Base-by-base conservation (phyloP, 2,797 vertebrate genomes). In the Poecilia picta region DNA sequence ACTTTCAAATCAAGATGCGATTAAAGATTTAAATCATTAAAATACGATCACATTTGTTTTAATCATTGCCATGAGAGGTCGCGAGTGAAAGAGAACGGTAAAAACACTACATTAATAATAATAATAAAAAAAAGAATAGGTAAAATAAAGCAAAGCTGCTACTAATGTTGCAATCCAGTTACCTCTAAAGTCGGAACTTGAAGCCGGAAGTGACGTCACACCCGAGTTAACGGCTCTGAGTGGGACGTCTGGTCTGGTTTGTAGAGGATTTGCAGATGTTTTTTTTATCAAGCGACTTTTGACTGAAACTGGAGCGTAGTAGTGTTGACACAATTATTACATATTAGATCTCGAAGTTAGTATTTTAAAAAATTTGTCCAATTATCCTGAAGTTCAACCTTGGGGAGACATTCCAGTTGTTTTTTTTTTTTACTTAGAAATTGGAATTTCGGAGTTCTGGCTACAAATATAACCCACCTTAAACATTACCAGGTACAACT, bases 1-100 rank as follows among this genome's bases (percentile, higher is more conserved):
- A 0, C 12, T 81, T 88, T 89, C 91, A 89, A 72, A 91, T 81
- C 84, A 90, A 88, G 0, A 39, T 23, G 13, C 7, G 23, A 25
- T n/a, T n/a, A n/a, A n/a, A n/a, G n/a, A n/a, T n/a, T n/a, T n/a
- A 7, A 41, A 20, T 20, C 16, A 11, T n/a, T 55, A n/a, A 12
- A 55, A 55, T 55, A n/a, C 25, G 53, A 11, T n/a, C 53, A 55
- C 51, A 0, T 55, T 55, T n/a, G 11, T 55, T 55, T 55, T 55
- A n/a, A 3, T 10, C 25, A n/a, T 55, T 55, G 3, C 53, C 25
- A 12, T n/a, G 53, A n/a, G 0, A n/a, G 8, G 1, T 55, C 53
- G 23, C 4, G 53, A 55, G 25, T 1, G 53, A n/a, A n/a, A n/a
- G 10, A 55, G 11, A 55, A 55, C 49, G 2, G 20, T 23, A 55